Percentiles rank a stretch among this genome's conserved stretches.
These are phyloP conservation scores for Motacilla alba DNA, from an alignment of 2,113 vertebrate species.

Conservation along the genomic window DNA sequence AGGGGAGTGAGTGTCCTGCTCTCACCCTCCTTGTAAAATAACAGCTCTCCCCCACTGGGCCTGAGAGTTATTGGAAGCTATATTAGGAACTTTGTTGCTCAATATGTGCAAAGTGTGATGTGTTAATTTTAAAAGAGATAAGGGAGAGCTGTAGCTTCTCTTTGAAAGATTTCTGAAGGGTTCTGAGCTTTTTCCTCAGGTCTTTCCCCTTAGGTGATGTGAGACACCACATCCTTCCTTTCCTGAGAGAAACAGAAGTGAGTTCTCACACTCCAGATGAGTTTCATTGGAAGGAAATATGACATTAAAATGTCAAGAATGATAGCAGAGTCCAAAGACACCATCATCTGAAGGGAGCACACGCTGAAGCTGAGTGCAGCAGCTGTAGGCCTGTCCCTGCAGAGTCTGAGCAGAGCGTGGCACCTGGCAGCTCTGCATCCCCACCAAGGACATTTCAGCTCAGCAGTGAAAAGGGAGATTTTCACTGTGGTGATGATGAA, in stretches of 20 bases:
- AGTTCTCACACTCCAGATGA: not conserved
- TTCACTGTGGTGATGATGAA: not conserved
- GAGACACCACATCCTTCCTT: rapidly evolving
- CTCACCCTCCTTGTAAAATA: not conserved
- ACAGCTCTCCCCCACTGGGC: rapidly evolving
- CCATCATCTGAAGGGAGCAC: not conserved
- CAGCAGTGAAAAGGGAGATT: not conserved
- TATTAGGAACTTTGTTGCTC: not conserved
- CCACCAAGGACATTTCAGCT: not conserved
- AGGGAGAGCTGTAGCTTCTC: not conserved
- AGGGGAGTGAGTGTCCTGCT: not conserved
- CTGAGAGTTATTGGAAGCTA: rapidly evolving
- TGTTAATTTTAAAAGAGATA: not conserved
- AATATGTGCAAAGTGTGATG: not conserved
- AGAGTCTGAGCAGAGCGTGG: rapidly evolving
- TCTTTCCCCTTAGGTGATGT: not conserved
- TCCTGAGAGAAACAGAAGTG: not conserved
- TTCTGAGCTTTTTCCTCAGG: not conserved
- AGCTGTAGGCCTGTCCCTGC: not conserved
- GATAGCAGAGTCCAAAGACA: not conserved
- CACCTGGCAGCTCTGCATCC: rapidly evolving
- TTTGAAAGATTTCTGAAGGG: not conserved
- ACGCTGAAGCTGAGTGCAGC: rapidly evolving
- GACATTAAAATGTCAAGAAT: not conserved
- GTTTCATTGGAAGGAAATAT: not conserved